Conservation (phyloP, 2,113 vertebrate species). For the Herpailurus yagouaroundi region DNA sequence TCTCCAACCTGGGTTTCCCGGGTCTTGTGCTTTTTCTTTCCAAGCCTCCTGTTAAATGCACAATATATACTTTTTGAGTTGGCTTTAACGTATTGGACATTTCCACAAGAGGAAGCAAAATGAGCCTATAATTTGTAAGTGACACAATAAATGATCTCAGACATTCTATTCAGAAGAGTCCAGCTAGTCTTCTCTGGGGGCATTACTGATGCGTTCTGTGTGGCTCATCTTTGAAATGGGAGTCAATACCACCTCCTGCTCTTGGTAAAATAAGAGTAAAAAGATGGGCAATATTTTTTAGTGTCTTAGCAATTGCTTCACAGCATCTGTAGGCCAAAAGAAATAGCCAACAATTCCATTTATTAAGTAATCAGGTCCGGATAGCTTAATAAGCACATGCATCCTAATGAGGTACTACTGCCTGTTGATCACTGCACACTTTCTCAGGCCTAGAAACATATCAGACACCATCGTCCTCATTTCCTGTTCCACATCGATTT, state of each 20-base stretch:
- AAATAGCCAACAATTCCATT: background rate
- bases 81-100: background rate
- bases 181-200: background rate
- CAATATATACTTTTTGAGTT: background rate
- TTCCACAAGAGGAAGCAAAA: conserved; percentile 22
- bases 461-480: background rate
- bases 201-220: background rate
- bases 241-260: background rate
- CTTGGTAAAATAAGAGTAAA: background rate
- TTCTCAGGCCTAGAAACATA: background rate
- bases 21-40: background rate
- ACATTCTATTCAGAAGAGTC: background rate
- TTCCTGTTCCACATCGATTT: conserved; percentile 10
- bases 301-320: conserved; percentile 14
- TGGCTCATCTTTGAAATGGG: conserved; percentile 3
- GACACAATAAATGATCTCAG: background rate
- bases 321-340: background rate
- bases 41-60: background rate
- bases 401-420: background rate
- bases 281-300: background rate
- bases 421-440: background rate
- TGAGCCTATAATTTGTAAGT: background rate
- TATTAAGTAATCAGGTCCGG: background rate
- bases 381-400: background rate
- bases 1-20: background rate